Percentiles rank a stretch among this genome's conserved stretches.
These are phyloP conservation scores for Theocolax elegans DNA, from an alignment of 1,140 invertebrate species.

Conservation along the genomic window DNA sequence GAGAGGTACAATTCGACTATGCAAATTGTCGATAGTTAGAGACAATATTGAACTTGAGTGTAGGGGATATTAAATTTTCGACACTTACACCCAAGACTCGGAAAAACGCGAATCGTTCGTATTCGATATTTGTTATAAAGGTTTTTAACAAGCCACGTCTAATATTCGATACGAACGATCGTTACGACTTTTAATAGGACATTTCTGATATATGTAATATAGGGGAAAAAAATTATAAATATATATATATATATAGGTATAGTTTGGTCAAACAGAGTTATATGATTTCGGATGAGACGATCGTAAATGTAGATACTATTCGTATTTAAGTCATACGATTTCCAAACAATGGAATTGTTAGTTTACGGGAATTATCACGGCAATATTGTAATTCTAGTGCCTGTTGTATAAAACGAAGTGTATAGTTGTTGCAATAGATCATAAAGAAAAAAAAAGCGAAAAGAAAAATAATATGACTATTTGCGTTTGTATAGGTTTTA, in stretches of 20 bases:
- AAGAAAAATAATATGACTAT: no score
- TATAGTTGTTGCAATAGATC: conserved; percentile 39
- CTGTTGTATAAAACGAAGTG: conserved; percentile 36
- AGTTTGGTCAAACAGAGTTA: not conserved
- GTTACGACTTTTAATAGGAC: conserved; percentile 20
- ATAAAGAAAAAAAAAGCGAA: no score
- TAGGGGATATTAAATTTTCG: not conserved
- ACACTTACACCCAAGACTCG: not conserved
- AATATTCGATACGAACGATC: not conserved
- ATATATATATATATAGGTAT: not conserved
- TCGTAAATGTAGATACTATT: conserved; percentile 28
- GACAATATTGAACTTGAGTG: conserved; percentile 20
- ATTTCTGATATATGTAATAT: not conserved
- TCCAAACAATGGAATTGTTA: conserved; percentile 1
- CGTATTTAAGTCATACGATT: not conserved
- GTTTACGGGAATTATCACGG: conserved; percentile 29
- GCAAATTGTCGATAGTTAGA: conserved; percentile 1
- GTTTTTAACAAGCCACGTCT: not conserved
- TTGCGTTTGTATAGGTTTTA: conserved; percentile 20
- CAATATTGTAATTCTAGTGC: conserved; percentile 47
- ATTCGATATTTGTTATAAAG: not conserved
- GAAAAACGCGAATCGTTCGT: not conserved
- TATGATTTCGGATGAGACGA: conserved; percentile 14
- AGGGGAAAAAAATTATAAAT: conserved; percentile 1
- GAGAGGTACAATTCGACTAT: no score